Base-by-base conservation (phyloP, 2,113 vertebrate genomes). In the Burhinus oedicnemus region DNA sequence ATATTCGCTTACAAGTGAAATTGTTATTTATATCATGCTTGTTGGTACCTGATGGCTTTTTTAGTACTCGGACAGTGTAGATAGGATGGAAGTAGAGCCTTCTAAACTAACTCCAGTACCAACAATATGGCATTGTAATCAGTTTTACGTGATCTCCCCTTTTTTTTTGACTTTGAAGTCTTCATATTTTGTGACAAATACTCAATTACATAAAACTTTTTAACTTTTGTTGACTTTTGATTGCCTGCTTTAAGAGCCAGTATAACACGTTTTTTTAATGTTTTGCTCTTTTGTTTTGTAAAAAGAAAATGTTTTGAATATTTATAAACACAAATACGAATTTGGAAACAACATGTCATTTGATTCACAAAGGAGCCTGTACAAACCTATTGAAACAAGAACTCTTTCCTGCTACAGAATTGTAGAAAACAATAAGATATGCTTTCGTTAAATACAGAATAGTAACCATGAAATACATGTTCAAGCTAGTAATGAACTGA, bases 31-130 rank as follows among this genome's bases (percentile, higher is more conserved):
- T 77, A 22, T 83, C 11, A 8, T 89, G 32, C 25, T 36, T 92
- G 90, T 75, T 68, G 54, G n/a, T 92, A 86, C 45, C 30, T 62
- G 42, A 57, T 89, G 58, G 34, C 16, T 76, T 92, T 90, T 83
- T 32, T 83, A 32, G 22, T 93, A 49, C 20, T 66, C 42, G 26
- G 12, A 20, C 30, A 26, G 19, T 36, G 19, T 90, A 85, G 66
- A 34, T 5, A 71, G 36, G 36, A 64, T 88, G 54, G 27, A 92
- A 77, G 19, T 14, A 66, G 72, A 84, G 32, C 51, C 55, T 91
- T 91, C n/a, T 87, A 52, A 87, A 66, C 38, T 36, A 55, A 38
- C 25, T 79, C 66, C 14, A 38, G 18, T 79, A 86, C 11, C 23
- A 79, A 27, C 38, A 82, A 4, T 78, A 68, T 68, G 60, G 20